These are phyloP conservation scores for Aegithalos caudatus DNA, from an alignment of 2,113 vertebrate genomes.

Conservation along the genomic window DNA sequence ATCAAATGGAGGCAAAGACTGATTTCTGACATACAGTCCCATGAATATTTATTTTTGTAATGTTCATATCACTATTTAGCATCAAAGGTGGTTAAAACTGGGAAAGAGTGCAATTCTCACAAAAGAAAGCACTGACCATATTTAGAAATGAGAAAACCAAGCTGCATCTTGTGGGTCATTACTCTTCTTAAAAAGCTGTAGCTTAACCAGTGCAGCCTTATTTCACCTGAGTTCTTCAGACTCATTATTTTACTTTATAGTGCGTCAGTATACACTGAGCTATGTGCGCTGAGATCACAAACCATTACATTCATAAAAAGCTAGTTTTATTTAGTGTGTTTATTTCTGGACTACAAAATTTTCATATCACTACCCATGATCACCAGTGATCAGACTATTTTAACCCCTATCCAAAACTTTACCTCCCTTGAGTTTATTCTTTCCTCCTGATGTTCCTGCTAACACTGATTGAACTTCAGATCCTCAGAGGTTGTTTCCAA, in stretches of 20 bases:
- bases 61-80: neutral
- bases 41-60: neutral
- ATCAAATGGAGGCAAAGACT: neutral
- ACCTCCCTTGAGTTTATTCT: neutral
- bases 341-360: neutral
- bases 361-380: neutral
- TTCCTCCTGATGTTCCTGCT: neutral
- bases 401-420: neutral
- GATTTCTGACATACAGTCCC: neutral
- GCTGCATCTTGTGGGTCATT: neutral
- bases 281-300: neutral
- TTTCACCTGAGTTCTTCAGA: neutral
- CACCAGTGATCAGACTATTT: neutral
- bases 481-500: neutral
- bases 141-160: neutral
- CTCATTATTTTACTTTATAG: neutral
- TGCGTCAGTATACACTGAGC: neutral
- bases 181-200: neutral
- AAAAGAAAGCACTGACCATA: neutral
- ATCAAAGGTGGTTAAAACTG: neutral
- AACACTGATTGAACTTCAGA: neutral
- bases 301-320: neutral
- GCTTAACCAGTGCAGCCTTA: neutral
- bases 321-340: neutral
- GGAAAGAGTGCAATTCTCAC: fast-evolving